Conservation (phyloP, 2,797 vertebrate species). For the Orientallactaga sibirica region DNA sequence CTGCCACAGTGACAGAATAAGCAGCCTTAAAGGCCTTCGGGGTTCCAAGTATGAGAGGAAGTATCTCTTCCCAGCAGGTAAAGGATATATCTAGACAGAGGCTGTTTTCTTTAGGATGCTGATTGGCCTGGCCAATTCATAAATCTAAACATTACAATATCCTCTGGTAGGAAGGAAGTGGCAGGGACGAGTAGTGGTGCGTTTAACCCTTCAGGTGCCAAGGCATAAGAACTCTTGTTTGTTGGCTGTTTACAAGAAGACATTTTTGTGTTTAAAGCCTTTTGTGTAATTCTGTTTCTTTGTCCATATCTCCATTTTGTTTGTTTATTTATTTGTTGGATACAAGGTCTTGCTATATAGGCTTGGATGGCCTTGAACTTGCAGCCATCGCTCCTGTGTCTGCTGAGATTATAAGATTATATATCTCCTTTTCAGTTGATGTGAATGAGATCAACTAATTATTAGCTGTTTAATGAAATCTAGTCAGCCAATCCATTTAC, state of each 20-base stretch:
- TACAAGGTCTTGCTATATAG: too few relatives aligned
- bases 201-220: conserved; percentile 84
- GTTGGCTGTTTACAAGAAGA: not conserved
- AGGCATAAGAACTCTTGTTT: not conserved
- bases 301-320: conserved; percentile 19
- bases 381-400: too few relatives aligned
- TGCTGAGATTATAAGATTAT: not conserved
- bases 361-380: too few relatives aligned
- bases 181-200: conserved; percentile 74
- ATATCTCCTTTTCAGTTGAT: not conserved
- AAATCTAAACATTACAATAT: conserved; percentile 85
- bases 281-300: conserved; percentile 7
- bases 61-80: conserved; percentile 91
- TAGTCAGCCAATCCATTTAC: not conserved
- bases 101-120: conserved; percentile 84
- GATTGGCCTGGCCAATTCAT: conserved; percentile 85
- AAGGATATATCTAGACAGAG: conserved; percentile 85
- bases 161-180: conserved; percentile 82
- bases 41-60: conserved; percentile 85
- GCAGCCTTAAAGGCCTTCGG: conserved; percentile 87
- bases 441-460: not conserved
- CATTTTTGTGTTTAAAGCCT: conserved; percentile 59
- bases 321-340: too few relatives aligned
- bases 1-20: conserved; percentile 89
- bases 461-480: conserved; percentile 32